phyloP scores from a whole-genome alignment of 1,140 invertebrate species.

The Cydia fagiglandana region DNA sequence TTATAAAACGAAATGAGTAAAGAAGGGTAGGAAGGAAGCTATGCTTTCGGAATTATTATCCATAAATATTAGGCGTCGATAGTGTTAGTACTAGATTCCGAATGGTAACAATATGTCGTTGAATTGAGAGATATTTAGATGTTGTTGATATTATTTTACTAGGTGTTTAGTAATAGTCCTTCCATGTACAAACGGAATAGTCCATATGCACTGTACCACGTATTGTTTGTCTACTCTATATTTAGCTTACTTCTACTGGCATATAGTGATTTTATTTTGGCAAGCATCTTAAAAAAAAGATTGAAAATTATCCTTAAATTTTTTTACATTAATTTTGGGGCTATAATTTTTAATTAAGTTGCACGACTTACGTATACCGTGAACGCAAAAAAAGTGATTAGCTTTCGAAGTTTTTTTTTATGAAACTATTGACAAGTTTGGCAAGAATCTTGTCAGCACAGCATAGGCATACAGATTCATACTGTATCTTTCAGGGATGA shows the following conservation, averaged over 20 bases:
- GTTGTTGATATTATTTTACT: constrained; percentile 12
- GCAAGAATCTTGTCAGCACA: too few species aligned
- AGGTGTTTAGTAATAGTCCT: constrained; percentile 31
- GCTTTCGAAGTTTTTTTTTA: too few species aligned
- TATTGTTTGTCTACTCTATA: constrained; percentile 34
- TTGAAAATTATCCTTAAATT: too few species aligned
- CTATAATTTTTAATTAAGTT: too few species aligned
- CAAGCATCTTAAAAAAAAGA: too few species aligned
- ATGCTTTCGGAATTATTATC: constrained; percentile 9
- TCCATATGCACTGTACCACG: constrained; percentile 14
- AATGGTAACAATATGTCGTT: constrained; percentile 25
- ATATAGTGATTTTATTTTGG: too few species aligned
- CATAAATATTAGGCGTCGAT: neutral
- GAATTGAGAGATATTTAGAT: constrained; percentile 28
- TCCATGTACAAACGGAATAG: constrained; percentile 19
- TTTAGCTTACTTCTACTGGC: constrained; percentile 10
- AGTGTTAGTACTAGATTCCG: constrained; percentile 22
- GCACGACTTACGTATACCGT: too few species aligned
- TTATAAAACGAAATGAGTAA: neutral
- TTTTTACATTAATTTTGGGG: too few species aligned
- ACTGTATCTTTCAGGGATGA: too few species aligned
- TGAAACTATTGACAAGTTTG: too few species aligned
- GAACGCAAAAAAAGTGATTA: too few species aligned
- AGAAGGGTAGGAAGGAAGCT: neutral
- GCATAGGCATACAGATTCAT: too few species aligned